A percentile compares a stretch with the other conserved stretches of the same genome.
Evolutionary conservation across 2,888 invertebrate species (phyloP).

Genomic region (Clivina fossor): DNA sequence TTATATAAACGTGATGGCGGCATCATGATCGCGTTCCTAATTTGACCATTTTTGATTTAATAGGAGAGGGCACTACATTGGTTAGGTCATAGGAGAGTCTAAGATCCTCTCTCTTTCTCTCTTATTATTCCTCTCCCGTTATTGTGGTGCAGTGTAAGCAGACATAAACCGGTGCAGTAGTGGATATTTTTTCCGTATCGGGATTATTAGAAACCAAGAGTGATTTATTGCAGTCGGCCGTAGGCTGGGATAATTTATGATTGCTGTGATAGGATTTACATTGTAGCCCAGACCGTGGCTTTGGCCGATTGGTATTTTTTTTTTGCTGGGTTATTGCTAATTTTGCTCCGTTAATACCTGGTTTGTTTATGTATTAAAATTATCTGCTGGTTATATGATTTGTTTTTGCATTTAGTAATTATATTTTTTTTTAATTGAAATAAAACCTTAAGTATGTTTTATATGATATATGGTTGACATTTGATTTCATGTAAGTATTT

Average conservation of each 20-base stretch:
- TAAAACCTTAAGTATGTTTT: no score
- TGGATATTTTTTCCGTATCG: conserved; percentile 29
- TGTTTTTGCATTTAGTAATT: no score
- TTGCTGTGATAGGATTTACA: conserved; percentile 25
- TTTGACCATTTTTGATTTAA: conserved; percentile 34
- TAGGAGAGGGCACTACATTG: conserved; percentile 18
- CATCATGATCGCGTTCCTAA: conserved; percentile 15
- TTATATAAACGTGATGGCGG: conserved; percentile 23
- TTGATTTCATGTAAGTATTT: no score
- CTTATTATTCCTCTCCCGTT: conserved; percentile 1
- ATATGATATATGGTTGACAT: no score
- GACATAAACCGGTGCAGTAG: conserved; percentile 14
- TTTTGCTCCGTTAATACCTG: no score
- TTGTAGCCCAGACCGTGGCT: conserved; percentile 18
- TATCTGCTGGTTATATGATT: no score
- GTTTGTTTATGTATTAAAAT: no score
- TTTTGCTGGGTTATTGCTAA: background rate
- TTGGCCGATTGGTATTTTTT: conserved; percentile 9
- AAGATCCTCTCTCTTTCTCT: conserved; percentile 14
- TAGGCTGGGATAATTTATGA: conserved; percentile 29
- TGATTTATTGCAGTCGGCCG: conserved; percentile 29
- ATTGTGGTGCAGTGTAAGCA: background rate
- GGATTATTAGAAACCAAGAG: conserved; percentile 32
- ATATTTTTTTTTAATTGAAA: background rate
- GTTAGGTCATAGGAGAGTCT: conserved; percentile 18